A percentile compares a stretch with the other conserved stretches of the same genome.
phyloP scores from a whole-genome alignment of 2,888 invertebrate genomes.

The Syrphus vitripennis region DNA sequence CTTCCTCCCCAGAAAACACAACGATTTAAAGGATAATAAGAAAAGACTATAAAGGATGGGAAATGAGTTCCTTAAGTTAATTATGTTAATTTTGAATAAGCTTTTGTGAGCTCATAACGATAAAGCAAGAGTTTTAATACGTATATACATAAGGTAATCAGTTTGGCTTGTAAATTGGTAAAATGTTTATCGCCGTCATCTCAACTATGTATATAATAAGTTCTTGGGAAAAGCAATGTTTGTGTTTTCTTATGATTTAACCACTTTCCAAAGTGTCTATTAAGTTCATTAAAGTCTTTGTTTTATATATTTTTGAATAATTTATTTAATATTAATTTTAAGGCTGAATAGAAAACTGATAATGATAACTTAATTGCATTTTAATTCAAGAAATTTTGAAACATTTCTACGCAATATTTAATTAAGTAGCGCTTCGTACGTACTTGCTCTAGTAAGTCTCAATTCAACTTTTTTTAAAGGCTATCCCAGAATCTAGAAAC shows the following conservation, averaged over 20 bases:
- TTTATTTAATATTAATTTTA: too few relatives aligned
- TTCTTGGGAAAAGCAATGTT: background rate
- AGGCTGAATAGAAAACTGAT: too few relatives aligned
- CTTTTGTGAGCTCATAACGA: slow-evolving; percentile 47
- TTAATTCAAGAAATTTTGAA: too few relatives aligned
- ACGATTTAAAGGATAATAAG: slow-evolving; percentile 16
- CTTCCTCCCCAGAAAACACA: slow-evolving; percentile 32
- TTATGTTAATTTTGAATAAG: slow-evolving; percentile 68
- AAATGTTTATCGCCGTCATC: slow-evolving; percentile 20
- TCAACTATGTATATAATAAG: background rate
- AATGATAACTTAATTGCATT: too few relatives aligned
- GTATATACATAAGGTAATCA: background rate
- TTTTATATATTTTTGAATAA: background rate
- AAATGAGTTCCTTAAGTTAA: slow-evolving; percentile 63
- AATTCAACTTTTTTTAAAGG: too few relatives aligned
- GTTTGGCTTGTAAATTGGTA: slow-evolving; percentile 30
- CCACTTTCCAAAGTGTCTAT: background rate
- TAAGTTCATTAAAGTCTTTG: background rate
- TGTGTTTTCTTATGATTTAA: background rate
- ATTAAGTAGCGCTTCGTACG: too few relatives aligned
- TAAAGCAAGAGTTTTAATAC: slow-evolving; percentile 16
- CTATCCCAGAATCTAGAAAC: too few relatives aligned
- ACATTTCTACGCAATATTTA: too few relatives aligned
- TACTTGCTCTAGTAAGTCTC: too few relatives aligned
- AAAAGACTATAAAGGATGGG: slow-evolving; percentile 22